These are phyloP conservation scores for Orchesellides sinensis DNA, from an alignment of 2,888 invertebrate genomes.

Conservation along the genomic window DNA sequence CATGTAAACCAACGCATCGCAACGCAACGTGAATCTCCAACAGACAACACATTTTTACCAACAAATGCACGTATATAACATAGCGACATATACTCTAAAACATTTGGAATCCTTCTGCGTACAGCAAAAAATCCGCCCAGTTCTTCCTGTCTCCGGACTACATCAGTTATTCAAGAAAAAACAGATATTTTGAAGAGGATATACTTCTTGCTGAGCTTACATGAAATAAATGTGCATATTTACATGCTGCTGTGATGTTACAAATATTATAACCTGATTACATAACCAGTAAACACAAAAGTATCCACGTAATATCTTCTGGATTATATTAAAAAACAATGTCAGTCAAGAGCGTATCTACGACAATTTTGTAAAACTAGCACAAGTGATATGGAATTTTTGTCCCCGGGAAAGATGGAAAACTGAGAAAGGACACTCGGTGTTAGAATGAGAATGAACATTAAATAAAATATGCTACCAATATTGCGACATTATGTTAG, in stretches of 20 bases:
- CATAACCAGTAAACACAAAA: too few relatives aligned
- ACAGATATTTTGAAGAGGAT: too few relatives aligned
- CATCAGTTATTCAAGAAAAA: too few relatives aligned
- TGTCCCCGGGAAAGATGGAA: not conserved
- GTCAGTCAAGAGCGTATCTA: not conserved
- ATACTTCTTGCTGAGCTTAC: too few relatives aligned
- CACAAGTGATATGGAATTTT: not conserved
- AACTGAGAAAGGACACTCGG: not conserved
- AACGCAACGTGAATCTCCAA: conserved; percentile 42
- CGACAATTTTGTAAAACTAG: not conserved
- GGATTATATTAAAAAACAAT: too few relatives aligned
- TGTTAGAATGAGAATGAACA: conserved; percentile 2
- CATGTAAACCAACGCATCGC: conserved; percentile 3
- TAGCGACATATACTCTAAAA: too few relatives aligned
- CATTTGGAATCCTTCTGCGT: conserved; percentile 33
- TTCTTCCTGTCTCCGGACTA: conserved; percentile 9
- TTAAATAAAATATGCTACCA: conserved; percentile 37
- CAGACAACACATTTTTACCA: conserved; percentile 47
- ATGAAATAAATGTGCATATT: not conserved
- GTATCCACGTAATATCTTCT: not conserved
- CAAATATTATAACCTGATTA: too few relatives aligned
- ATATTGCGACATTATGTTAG: conserved; percentile 25
- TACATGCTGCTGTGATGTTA: not conserved
- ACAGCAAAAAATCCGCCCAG: conserved; percentile 15
- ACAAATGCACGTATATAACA: conserved; percentile 40